Evolutionary conservation across 2,888 invertebrate species (phyloP), one percentile per base, ranked within the genome.

Genomic region (Caenorhabditis uteleia): DNA sequence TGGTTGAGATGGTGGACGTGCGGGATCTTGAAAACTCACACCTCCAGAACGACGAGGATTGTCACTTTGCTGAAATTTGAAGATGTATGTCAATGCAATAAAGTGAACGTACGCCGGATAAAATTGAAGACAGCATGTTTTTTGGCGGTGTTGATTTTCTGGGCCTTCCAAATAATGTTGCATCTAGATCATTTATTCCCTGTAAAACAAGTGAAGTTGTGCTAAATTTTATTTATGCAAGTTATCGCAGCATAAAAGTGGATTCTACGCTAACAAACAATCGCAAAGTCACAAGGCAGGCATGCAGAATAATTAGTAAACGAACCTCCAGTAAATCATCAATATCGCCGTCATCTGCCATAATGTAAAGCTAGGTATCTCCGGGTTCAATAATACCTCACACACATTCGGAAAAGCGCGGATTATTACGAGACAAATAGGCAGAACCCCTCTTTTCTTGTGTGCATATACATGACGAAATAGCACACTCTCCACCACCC

Each of bases 121-220:
- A 23, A 40, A 50, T 50, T 18, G 39, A 40, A 14, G 29, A 18
- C 12, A 50, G 18, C 29, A 33, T 40, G 14, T 39, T 38, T 36
- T 6, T 47, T 5, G 40, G 18, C 7, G 40, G 21, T 18, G 39
- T 21, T 12, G 36, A 26, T 42, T 50, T 50, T 12, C 42, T 38
- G 12, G 46, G 31, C 33, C 42, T 50, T 1, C 50, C 50, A 29
- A 50, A 50, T 6, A 50, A 20, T 8, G 42, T 21, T n/a, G 39
- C 39, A 14, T 50, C 50, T n/a, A 50, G 16, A 50, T 50, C 50
- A n/a, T 50, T 42, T 42, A 50, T 50, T 16, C 40, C 50, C 40
- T 40, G 20, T 29, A 40, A 40, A 29, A 43, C 7, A 12, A 3
- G 4, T 12, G 10, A 6, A 38, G 7, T 20, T 3, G 7, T 8